Evolutionary conservation across 2,797 vertebrate genomes (phyloP).

Genomic region (Sebastes elongatus): DNA sequence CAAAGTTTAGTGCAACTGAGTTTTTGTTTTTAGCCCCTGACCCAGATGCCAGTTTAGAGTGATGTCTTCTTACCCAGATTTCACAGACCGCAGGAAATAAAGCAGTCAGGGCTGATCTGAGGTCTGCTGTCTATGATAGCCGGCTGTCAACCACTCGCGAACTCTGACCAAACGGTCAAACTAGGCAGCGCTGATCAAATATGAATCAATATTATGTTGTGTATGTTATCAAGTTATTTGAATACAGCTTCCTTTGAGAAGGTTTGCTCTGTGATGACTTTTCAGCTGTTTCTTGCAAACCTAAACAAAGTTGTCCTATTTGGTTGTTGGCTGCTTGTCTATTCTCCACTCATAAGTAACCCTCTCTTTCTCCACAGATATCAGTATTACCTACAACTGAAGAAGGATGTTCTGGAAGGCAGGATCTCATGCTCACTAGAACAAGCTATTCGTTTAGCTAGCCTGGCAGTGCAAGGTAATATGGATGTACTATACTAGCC

Average conservation of each 20-base stretch:
- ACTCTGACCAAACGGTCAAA: too few species aligned
- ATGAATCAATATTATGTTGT: too few species aligned
- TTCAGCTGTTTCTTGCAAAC: not conserved
- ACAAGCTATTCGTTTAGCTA: constrained; percentile 94
- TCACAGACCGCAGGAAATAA: too few species aligned
- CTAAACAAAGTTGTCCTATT: not conserved
- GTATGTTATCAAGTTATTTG: not conserved
- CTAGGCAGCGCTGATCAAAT: too few species aligned
- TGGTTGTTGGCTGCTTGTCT: not conserved
- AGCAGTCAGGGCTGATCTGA: too few species aligned
- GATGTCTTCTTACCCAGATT: not conserved
- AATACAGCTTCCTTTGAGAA: not conserved
- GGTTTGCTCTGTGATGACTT: not conserved
- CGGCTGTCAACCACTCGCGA: too few species aligned
- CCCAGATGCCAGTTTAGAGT: not conserved
- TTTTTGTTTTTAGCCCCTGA: not conserved
- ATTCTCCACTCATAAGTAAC: not conserved
- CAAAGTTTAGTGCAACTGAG: not conserved
- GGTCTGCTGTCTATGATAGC: too few species aligned
- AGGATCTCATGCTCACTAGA: constrained; percentile 94
- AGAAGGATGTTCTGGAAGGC: constrained; percentile 97
- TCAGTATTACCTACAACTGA: constrained; percentile 99
- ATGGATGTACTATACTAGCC: not conserved
- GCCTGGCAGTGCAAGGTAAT: constrained; percentile 97
- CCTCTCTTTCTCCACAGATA: constrained; percentile 82